Percentiles rank a stretch among this genome's conserved stretches.
These are phyloP conservation scores for Bucco capensis DNA, from an alignment of 2,113 vertebrate species.

Conservation along the genomic window DNA sequence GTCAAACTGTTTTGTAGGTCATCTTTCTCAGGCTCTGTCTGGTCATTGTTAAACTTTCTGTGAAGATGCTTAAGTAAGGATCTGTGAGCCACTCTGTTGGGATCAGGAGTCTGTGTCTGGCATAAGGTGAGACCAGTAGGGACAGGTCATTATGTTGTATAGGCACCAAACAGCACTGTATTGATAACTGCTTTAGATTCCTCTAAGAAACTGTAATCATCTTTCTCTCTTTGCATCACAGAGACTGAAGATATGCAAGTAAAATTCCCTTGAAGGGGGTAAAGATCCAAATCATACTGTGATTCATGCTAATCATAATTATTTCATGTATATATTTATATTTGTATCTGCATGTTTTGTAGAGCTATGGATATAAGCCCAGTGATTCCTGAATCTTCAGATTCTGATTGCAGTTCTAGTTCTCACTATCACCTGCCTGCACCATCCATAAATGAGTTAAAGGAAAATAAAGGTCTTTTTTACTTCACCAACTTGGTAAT, in stretches of 20 bases:
- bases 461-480: conserved; percentile 25
- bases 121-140: not conserved
- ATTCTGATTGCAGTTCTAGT: not conserved
- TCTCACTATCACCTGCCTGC: not conserved
- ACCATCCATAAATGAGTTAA: conserved; percentile 11
- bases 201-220: not conserved
- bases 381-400: not conserved
- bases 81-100: not conserved
- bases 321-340: not conserved
- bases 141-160: not conserved
- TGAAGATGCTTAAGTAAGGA: not conserved
- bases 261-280: not conserved
- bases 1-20: not conserved
- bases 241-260: not conserved
- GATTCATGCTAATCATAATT: not conserved
- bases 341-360: not conserved
- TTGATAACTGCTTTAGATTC: not conserved
- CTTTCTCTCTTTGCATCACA: not conserved
- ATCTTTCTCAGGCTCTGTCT: not conserved
- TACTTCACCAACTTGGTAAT: conserved; percentile 56
- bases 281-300: not conserved
- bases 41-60: not conserved
- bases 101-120: not conserved
- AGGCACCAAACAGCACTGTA: not conserved
- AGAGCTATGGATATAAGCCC: not conserved